Percentiles rank a stretch among this genome's conserved stretches.
These are phyloP conservation scores for Alectura lathami DNA, from an alignment of 2,113 vertebrate genomes.

Conservation along the genomic window DNA sequence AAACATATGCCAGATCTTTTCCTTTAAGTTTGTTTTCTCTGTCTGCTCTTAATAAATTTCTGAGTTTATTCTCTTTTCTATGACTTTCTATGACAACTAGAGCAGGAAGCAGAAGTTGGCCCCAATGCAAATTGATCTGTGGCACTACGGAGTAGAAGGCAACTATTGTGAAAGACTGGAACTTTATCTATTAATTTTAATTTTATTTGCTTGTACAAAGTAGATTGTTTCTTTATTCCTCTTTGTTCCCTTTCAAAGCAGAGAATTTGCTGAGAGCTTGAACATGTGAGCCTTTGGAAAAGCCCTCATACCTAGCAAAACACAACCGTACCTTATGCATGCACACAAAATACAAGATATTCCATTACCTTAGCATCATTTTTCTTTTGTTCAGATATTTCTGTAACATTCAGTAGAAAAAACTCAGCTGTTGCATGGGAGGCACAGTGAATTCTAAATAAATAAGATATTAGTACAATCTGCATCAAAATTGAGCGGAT, in stretches of 20 bases:
- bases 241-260: background rate
- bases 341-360: background rate
- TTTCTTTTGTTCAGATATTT: constrained; percentile 20
- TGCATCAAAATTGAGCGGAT: background rate
- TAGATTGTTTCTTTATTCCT: background rate
- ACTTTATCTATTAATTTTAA: background rate
- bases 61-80: background rate
- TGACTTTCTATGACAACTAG: background rate
- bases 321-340: background rate
- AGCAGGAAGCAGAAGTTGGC: background rate
- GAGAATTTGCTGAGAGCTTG: background rate
- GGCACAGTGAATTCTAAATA: background rate
- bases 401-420: background rate
- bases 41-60: background rate
- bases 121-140: background rate
- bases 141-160: background rate
- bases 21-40: background rate
- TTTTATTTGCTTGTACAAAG: background rate
- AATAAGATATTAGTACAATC: background rate
- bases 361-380: background rate
- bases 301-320: background rate
- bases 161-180: background rate
- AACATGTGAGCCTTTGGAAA: background rate
- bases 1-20: background rate
- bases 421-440: background rate